These are phyloP conservation scores for Spisula solida DNA, from an alignment of 2,888 invertebrate species.

Conservation along the genomic window DNA sequence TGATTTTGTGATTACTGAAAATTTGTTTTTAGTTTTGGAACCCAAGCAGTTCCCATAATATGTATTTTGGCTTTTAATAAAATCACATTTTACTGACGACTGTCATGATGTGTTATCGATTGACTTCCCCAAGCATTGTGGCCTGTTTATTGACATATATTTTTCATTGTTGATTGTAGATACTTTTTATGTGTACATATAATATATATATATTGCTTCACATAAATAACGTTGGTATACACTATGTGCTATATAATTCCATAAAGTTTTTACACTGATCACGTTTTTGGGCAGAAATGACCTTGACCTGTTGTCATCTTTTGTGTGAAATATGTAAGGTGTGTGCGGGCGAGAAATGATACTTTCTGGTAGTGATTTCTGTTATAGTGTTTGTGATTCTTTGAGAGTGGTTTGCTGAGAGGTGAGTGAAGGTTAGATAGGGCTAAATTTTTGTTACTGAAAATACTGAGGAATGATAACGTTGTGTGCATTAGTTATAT, in stretches of 20 bases:
- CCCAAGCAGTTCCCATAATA: not conserved
- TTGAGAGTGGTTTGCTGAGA: conserved; percentile 7
- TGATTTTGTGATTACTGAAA: not conserved
- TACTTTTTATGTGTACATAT: conserved; percentile 43
- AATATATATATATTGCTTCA: conserved; percentile 39
- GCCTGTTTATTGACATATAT: conserved; percentile 18
- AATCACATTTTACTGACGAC: not conserved
- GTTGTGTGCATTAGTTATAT: not conserved
- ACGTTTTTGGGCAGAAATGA: conserved; percentile 55
- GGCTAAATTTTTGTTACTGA: not conserved
- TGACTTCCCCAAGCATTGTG: not conserved
- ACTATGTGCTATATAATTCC: conserved; percentile 70
- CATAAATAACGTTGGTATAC: conserved; percentile 46
- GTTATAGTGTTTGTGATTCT: conserved; percentile 23
- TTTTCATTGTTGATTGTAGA: conserved; percentile 26
- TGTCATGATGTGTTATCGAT: not conserved
- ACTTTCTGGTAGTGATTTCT: conserved; percentile 37
- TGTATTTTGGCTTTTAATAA: not conserved
- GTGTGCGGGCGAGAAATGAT: conserved; percentile 19
- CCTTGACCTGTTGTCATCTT: conserved; percentile 56
- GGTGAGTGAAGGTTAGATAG: not conserved
- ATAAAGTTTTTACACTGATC: conserved; percentile 67
- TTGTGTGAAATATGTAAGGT: conserved; percentile 50
- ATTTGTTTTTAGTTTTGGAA: conserved; percentile 11
- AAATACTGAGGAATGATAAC: not conserved